Evolutionary conservation across 1,140 invertebrate genomes (phyloP).

Genomic region (Sweltsa coloradensis): DNA sequence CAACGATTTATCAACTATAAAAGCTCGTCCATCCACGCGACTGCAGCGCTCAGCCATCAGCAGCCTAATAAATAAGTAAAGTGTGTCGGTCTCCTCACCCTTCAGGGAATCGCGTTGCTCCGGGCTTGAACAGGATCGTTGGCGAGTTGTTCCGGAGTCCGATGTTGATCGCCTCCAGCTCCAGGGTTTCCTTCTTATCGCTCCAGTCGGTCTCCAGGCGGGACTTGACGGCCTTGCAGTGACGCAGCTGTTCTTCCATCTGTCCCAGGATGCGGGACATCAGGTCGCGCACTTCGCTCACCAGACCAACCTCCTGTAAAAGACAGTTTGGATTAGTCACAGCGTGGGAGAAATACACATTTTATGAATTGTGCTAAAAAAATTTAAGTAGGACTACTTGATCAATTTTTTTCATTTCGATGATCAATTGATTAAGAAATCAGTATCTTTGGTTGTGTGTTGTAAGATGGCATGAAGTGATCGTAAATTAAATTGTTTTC

Average conservation of each 20-base stretch:
- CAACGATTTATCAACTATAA: background rate
- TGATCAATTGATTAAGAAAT: no score
- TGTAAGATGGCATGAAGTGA: no score
- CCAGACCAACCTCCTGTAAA: slow-evolving; percentile 45
- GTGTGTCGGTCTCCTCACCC: slow-evolving; percentile 43
- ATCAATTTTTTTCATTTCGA: no score
- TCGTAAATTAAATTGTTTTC: no score
- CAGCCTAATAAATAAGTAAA: slow-evolving; percentile 33
- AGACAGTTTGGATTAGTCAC: no score
- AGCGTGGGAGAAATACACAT: no score
- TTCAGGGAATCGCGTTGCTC: slow-evolving; percentile 52
- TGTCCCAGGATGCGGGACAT: slow-evolving; percentile 45
- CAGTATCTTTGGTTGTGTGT: no score
- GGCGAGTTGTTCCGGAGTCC: slow-evolving; percentile 48
- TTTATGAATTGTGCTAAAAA: no score
- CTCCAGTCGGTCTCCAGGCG: slow-evolving; percentile 79
- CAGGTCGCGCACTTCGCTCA: slow-evolving; percentile 45
- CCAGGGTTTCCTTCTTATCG: slow-evolving; percentile 69
- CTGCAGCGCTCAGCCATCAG: background rate
- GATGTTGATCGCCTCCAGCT: slow-evolving; percentile 53
- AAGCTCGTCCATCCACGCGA: no score
- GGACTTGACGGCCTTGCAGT: slow-evolving; percentile 62
- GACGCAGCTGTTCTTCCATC: slow-evolving; percentile 58
- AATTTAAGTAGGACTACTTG: no score
- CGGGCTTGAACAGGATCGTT: slow-evolving; percentile 51